These are phyloP conservation scores for Drosophila kikkawai DNA, from an alignment of 1,140 invertebrate genomes.

Conservation along the genomic window DNA sequence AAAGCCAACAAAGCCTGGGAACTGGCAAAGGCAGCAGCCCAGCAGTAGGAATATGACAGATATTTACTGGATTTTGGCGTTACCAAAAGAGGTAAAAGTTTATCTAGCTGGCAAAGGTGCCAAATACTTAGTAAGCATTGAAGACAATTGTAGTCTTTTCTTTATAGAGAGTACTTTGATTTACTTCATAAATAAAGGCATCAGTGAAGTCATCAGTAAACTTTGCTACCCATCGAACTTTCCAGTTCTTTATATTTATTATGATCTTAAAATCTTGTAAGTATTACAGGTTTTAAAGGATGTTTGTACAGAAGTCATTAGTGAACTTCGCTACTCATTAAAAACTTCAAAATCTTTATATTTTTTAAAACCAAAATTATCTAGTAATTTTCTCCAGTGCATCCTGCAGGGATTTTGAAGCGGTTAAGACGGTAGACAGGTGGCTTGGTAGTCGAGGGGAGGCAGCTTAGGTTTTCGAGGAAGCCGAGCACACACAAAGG, in stretches of 20 bases:
- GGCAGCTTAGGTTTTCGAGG: slow-evolving; percentile 17
- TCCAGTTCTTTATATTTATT: background rate
- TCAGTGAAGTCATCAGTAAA: no score
- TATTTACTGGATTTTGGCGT: slow-evolving; percentile 6
- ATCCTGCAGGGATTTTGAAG: slow-evolving; percentile 12
- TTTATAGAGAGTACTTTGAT: background rate
- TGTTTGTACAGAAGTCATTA: no score
- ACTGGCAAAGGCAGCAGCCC: slow-evolving; percentile 8
- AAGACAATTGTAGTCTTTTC: background rate
- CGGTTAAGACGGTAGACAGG: background rate
- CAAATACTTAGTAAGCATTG: background rate
- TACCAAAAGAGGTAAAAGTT: background rate
- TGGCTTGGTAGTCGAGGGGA: background rate
- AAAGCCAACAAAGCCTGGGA: slow-evolving; percentile 39
- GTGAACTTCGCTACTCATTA: no score
- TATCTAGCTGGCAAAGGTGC: background rate
- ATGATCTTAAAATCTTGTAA: background rate
- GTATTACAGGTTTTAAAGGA: no score
- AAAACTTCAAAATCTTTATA: no score
- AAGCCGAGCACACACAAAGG: slow-evolving; percentile 27
- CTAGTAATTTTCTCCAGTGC: background rate
- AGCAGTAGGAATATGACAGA: slow-evolving; percentile 17
- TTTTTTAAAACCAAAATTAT: background rate
- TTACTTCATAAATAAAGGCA: background rate
- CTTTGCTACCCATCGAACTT: no score